phyloP scores from a whole-genome alignment of 1,140 invertebrate genomes.

The Trichonephila inaurata region DNA sequence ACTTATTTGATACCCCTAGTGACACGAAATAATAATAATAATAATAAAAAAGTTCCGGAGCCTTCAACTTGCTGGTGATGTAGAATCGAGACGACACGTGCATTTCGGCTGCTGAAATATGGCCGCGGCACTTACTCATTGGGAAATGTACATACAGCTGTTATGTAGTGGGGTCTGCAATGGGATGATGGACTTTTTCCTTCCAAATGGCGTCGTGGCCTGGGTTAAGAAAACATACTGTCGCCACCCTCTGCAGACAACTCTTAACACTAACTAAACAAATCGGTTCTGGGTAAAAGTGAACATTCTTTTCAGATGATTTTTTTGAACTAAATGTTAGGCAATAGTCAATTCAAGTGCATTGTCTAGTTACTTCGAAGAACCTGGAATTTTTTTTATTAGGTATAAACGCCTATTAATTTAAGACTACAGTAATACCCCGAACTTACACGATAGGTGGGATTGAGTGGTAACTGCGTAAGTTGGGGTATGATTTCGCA shows the following conservation, averaged over 20 bases:
- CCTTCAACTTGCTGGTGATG: background rate
- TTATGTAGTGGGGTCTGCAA: background rate
- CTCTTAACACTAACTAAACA: background rate
- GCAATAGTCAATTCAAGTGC: no score
- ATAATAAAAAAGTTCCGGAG: no score
- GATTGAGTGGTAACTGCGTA: no score
- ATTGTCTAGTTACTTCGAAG: no score
- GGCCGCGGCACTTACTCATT: conserved; percentile 26
- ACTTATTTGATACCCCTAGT: background rate
- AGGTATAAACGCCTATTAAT: no score
- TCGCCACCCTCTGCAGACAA: background rate
- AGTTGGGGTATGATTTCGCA: no score
- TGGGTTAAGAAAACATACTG: conserved; percentile 38
- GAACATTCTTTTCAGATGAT: no score
- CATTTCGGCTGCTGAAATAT: conserved; percentile 26
- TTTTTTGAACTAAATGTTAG: no score
- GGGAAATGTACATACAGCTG: conserved; percentile 37
- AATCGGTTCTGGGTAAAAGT: background rate
- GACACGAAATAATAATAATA: background rate
- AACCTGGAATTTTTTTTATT: no score
- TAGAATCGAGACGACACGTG: background rate
- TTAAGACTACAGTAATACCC: no score
- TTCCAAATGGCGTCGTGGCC: conserved; percentile 1
- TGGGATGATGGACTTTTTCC: background rate
- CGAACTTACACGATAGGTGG: no score